phyloP scores from a whole-genome alignment of 2,797 vertebrate species.

The Pseudochirops corinnae region DNA sequence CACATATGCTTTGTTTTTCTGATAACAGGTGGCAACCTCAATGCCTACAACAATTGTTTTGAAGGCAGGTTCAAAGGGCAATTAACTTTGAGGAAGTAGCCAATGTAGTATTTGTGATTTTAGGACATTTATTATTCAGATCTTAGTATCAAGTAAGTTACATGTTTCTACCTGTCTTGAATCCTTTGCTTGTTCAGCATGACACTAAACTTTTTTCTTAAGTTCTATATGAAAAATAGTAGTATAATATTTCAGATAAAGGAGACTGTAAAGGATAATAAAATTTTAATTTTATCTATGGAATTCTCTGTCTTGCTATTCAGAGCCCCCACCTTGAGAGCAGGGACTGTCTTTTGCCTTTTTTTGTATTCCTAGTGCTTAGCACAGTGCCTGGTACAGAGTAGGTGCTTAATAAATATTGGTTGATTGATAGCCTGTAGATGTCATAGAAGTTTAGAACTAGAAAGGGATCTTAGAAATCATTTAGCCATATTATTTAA shows the following conservation, averaged over 20 bases:
- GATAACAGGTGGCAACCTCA: constrained; percentile 45
- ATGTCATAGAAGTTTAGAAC: background rate
- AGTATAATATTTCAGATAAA: background rate
- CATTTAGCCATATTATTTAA: background rate
- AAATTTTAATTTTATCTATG: background rate
- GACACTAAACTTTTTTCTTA: background rate
- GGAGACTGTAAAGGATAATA: background rate
- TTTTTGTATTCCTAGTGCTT: background rate
- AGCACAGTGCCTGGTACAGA: background rate
- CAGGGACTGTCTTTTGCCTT: background rate
- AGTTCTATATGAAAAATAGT: background rate
- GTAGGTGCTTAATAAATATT: background rate
- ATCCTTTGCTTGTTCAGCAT: constrained; percentile 42
- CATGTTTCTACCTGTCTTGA: constrained; percentile 14
- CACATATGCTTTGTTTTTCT: background rate
- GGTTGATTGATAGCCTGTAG: background rate
- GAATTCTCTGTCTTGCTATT: background rate
- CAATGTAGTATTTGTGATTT: constrained; percentile 56
- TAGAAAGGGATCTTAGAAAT: background rate
- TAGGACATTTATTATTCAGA: constrained; percentile 11
- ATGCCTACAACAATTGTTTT: constrained; percentile 51
- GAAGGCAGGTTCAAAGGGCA: constrained; percentile 68
- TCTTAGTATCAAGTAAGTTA: background rate
- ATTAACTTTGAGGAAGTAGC: constrained; percentile 49
- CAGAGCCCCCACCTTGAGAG: background rate